Evolutionary conservation across 2,888 invertebrate species (phyloP), one percentile per base, ranked within the genome.

Genomic region (Cephonodes hylas): DNA sequence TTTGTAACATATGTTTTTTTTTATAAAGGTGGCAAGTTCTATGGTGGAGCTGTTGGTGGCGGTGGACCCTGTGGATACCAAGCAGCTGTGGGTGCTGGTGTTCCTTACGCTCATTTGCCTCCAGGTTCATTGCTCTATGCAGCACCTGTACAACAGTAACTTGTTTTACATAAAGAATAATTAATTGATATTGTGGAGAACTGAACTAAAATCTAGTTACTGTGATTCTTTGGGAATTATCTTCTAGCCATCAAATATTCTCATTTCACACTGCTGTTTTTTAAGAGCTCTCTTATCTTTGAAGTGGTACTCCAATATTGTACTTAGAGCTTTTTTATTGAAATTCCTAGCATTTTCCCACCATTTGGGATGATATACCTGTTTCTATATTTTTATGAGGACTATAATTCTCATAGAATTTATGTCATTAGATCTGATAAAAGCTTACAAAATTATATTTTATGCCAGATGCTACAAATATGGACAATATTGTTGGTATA

Each of bases 81-180:
- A 84, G 94, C 95, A 61, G 94, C 95, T 3, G 91, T 95, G 88
- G 91, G 94, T 90, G 82, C 93, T 83, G 75, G 89, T 62, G 91
- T 91, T 58, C 94, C 95, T 13, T 94, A 95, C 81, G 93, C 94
- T 7, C 95, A 95, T 83, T 75, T 94, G 84, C 83, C 95, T 75
- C 87, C 94, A 84, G 79, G 91, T 62, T 90, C 91, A 4, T 80
- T 93, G 71, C 83, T 95, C 85, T 90, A 94, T 89, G 78, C 95
- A 84, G 84, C 95, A 38, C 94, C 96, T 53, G 96, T 96, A 61
- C 96, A 96, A 84, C 96, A 96, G 93, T 96, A 95, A 94, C 48
- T 63, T 57, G 65, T 44, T 44, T 22, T 7, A 22, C 18, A 58
- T 58, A 23, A 58, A 38, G 8, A 18, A 53, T 20, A 31, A 8